Evolutionary conservation across 2,113 vertebrate species (phyloP).

Genomic region (Nibea coibor): DNA sequence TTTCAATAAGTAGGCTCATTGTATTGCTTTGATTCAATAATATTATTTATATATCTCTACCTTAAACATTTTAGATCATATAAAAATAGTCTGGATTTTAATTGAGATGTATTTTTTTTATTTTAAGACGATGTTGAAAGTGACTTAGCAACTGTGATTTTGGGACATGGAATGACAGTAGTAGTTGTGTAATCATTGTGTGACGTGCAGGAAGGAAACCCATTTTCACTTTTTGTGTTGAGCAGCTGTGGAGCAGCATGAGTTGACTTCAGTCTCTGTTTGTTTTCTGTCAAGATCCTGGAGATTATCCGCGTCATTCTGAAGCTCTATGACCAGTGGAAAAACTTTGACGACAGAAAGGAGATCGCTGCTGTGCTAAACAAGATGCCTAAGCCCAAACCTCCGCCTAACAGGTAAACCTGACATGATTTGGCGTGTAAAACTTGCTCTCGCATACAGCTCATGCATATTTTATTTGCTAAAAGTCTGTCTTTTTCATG

Average conservation of each 20-base stretch:
- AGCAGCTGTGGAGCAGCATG: background rate
- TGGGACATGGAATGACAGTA: background rate
- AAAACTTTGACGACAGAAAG: slow-evolving; percentile 98
- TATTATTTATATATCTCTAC: too few species aligned
- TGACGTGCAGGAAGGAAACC: background rate
- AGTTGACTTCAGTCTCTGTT: background rate
- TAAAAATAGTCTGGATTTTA: too few species aligned
- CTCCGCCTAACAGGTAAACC: slow-evolving; percentile 96
- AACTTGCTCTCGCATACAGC: too few species aligned
- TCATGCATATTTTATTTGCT: background rate
- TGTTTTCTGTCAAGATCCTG: slow-evolving; percentile 87
- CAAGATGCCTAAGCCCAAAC: slow-evolving; percentile 99
- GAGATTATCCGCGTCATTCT: slow-evolving; percentile 99
- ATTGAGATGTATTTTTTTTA: background rate
- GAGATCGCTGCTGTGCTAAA: slow-evolving; percentile 97
- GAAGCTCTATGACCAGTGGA: slow-evolving; percentile 99
- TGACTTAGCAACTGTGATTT: background rate
- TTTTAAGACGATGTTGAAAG: too few species aligned
- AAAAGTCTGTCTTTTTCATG: background rate
- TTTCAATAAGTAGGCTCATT: too few species aligned
- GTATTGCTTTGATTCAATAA: too few species aligned
- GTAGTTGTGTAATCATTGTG: background rate
- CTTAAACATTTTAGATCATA: too few species aligned
- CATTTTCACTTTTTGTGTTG: background rate
- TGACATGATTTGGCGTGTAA: background rate